Base-by-base conservation (phyloP, 2,888 invertebrate genomes). In the Drosophila greeni region DNA sequence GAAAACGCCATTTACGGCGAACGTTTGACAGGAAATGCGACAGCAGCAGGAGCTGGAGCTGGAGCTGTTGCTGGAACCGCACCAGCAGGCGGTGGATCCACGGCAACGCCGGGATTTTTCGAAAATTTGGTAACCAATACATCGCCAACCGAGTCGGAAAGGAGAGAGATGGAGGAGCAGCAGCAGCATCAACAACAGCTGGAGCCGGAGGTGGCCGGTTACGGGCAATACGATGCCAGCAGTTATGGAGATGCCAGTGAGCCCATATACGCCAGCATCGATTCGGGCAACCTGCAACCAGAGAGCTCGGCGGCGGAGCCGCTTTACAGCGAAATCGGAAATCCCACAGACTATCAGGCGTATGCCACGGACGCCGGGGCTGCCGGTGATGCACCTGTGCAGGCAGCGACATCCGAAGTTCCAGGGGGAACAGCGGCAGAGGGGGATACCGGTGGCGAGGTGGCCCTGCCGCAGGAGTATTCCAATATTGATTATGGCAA, bases 1-100 rank as follows among this genome's bases (percentile, higher is more conserved):
- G 88, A 88, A 85, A 88, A 87, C 76, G 86, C 85, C 71, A 87
- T 88, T 82, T 88, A 88, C 66, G 88, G 88, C 45, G 88, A 88
- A 69, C 76, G 86, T 37, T 77, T 89, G 66, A 83, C 75, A 60
- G 76, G 82, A 39, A 48, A 72, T 47, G 40, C 70, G 36, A 40
- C 60, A 16, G 60, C 61, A 34, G 33, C 66, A 37, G 29, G 56
- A 20, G 39, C 61, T 14, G 29, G 56, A 20, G 39, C 61, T 14
- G 43, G 47, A n/a, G 24, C 61, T 39, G 66, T 67, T 57, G 26
- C 61, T 39, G 66, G 69, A 60, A 59, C 59, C 14, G 20, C 29
- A 20, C 20, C 31, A 31, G 20, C 18, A 47, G 20, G 42, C 56
- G 60, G 18, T 6, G 31, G 16, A 11, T 11, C 18, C 47, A 8